Evolutionary conservation across 2,888 invertebrate genomes (phyloP).

Genomic region (Piscicola geometra): DNA sequence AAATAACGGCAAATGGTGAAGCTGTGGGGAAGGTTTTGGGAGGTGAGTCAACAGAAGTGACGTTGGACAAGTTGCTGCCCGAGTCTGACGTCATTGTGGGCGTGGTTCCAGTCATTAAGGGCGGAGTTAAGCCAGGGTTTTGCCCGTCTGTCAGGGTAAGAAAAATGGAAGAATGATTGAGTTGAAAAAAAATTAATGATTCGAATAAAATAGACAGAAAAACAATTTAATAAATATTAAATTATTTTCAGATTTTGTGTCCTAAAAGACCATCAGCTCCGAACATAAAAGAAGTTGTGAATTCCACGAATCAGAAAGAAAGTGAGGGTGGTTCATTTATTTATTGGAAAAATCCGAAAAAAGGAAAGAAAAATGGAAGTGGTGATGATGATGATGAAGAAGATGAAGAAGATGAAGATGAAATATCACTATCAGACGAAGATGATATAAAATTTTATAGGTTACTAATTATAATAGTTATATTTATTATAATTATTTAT

Average conservation of each 20-base stretch:
- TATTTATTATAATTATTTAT: background rate
- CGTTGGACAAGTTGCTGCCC: constrained; percentile 53
- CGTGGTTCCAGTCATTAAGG: constrained; percentile 50
- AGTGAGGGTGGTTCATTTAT: constrained; percentile 50
- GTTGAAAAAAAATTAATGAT: background rate
- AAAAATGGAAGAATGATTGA: background rate
- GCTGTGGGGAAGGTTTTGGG: constrained; percentile 49
- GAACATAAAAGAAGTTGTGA: constrained; percentile 51
- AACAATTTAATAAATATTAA: too few relatives aligned
- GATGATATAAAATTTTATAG: constrained; percentile 52
- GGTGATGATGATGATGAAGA: constrained; percentile 38
- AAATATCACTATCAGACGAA: background rate
- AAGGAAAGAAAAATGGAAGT: constrained; percentile 45
- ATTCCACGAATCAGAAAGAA: constrained; percentile 43
- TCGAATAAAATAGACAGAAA: too few relatives aligned
- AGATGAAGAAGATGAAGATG: constrained; percentile 6
- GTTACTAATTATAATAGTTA: constrained; percentile 43
- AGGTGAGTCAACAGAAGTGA: constrained; percentile 48
- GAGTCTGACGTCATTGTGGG: constrained; percentile 48
- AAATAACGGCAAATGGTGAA: constrained; percentile 52
- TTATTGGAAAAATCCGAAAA: constrained; percentile 52
- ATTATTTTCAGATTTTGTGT: constrained; percentile 46
- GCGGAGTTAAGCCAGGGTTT: constrained; percentile 34
- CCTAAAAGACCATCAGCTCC: constrained; percentile 50
- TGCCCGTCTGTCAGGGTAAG: background rate